These are phyloP conservation scores for Columba janthina DNA, from an alignment of 2,113 vertebrate genomes.

Conservation along the genomic window DNA sequence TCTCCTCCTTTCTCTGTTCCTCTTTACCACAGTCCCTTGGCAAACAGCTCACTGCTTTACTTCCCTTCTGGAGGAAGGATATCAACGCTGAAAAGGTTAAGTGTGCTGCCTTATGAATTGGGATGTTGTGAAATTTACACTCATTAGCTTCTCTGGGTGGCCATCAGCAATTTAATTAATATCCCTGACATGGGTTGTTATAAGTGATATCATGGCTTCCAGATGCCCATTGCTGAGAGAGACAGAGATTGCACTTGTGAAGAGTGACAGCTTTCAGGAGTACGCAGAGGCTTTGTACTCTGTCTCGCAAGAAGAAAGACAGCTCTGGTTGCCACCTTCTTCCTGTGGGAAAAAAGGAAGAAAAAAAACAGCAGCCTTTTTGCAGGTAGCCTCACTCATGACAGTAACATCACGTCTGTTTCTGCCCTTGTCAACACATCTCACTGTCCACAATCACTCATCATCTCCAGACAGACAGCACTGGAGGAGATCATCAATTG, in stretches of 20 bases:
- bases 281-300: constrained; percentile 38
- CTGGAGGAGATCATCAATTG: constrained; percentile 92
- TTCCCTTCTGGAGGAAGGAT: constrained; percentile 6
- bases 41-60: neutral
- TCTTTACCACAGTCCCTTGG: neutral
- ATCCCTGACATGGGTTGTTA: neutral
- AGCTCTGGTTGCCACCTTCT: constrained; percentile 64
- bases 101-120: constrained; percentile 20
- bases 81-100: neutral
- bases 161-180: constrained; percentile 58
- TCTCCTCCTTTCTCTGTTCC: neutral
- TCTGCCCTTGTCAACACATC: constrained; percentile 90
- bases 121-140: constrained; percentile 41
- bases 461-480: constrained; percentile 88
- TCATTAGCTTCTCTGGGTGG: constrained; percentile 57
- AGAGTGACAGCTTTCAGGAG: constrained; percentile 60
- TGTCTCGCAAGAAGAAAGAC: constrained; percentile 59
- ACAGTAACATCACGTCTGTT: constrained; percentile 82
- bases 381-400: constrained; percentile 74
- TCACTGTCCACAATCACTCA: constrained; percentile 91
- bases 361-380: constrained; percentile 43
- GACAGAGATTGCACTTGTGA: constrained; percentile 32
- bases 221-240: constrained; percentile 66
- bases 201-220: constrained; percentile 9
- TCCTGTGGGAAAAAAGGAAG: constrained; percentile 61